A percentile compares a stretch with the other conserved stretches of the same genome.
phyloP scores from a whole-genome alignment of 2,888 invertebrate genomes.

The Morpho helenor region DNA sequence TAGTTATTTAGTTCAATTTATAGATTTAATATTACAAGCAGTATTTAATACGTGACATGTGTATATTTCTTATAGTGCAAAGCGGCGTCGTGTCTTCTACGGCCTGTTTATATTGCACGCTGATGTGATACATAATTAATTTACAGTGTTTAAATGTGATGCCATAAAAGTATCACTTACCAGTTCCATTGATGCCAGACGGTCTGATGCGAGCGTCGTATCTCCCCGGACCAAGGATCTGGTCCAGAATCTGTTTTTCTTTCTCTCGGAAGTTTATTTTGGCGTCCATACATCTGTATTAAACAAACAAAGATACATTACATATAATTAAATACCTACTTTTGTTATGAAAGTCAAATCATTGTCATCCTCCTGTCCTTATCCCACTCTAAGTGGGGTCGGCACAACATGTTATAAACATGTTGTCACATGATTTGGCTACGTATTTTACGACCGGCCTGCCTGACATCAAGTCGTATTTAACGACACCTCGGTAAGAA shows the following conservation, averaged over 20 bases:
- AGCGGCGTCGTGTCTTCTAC: constrained; percentile 11
- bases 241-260: constrained; percentile 96
- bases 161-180: constrained; percentile 75
- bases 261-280: constrained; percentile 95
- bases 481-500: no score
- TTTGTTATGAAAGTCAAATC: no score
- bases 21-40: not conserved
- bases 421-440: no score
- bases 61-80: constrained; percentile 12
- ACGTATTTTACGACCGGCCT: no score
- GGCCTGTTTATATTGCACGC: constrained; percentile 4
- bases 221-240: constrained; percentile 92
- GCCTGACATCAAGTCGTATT: no score
- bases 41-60: not conserved
- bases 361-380: no score
- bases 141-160: constrained; percentile 9
- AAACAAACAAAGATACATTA: not conserved
- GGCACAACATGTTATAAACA: no score
- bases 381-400: no score
- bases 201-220: constrained; percentile 97
- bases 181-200: constrained; percentile 96
- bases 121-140: constrained; percentile 17
- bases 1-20: not conserved
- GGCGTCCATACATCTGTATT: constrained; percentile 84
- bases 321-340: no score